Percentiles rank a stretch among this genome's conserved stretches.
These are phyloP conservation scores for Amphipoea lucens DNA, from an alignment of 2,888 invertebrate genomes.

Conservation along the genomic window DNA sequence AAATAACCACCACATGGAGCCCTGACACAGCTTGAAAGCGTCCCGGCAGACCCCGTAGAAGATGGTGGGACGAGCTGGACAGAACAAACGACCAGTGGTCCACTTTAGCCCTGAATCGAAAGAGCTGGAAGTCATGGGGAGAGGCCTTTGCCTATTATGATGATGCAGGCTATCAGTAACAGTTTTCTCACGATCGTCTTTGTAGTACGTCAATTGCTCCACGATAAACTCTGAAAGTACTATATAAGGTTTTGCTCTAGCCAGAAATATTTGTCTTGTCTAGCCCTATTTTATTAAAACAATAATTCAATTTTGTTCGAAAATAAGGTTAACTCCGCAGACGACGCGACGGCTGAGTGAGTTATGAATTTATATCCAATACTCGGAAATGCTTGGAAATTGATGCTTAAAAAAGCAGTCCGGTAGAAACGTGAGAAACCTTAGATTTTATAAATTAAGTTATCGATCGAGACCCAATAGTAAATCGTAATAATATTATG, in stretches of 20 bases:
- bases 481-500: neutral
- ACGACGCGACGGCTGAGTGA: constrained; percentile 52
- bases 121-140: too few species aligned
- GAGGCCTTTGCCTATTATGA: too few species aligned
- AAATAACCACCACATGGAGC: too few species aligned
- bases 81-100: too few species aligned
- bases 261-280: neutral
- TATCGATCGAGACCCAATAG: neutral
- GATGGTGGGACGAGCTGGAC: too few species aligned
- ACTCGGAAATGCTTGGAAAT: constrained; percentile 8
- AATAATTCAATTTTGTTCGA: constrained; percentile 42
- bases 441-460: neutral
- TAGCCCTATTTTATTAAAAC: constrained; percentile 50
- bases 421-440: neutral
- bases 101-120: too few species aligned
- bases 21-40: too few species aligned
- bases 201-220: neutral
- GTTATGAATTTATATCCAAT: constrained; percentile 40
- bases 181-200: neutral
- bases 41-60: too few species aligned
- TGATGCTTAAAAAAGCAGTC: neutral
- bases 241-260: too few species aligned
- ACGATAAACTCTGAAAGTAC: neutral
- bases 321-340: constrained; percentile 46
- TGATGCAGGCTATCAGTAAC: too few species aligned